Evolutionary conservation across 2,797 vertebrate genomes (phyloP), one percentile per base, ranked within the genome.

Genomic region (Otolemur crassicaudatus): DNA sequence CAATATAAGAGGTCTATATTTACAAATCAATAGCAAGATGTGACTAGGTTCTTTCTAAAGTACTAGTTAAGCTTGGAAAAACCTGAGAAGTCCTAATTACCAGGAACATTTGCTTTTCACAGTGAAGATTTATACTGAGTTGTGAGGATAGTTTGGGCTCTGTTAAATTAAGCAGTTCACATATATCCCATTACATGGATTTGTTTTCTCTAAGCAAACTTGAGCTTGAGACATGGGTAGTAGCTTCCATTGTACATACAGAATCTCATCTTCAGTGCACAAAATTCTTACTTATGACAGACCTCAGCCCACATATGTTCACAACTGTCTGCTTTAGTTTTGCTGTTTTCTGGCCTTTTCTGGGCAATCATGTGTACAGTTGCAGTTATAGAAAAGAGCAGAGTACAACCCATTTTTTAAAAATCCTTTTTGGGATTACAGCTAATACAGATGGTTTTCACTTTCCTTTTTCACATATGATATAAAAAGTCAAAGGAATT

Each of bases 11-110:
- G 27, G 5, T 72, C 23, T 63, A 0, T 25, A 27, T 80, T 58
- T 96, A 69, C 73, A 92, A 63, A 92, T 86, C 75, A 88, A 79
- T 75, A 73, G 9, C 49, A 63, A 67, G 46, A 58, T 81, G 7
- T 75, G 46, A 73, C 23, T 49, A 49, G 16, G 20, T 80, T 75
- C 23, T 81, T 87, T 88, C 31, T 58, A 94, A 96, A 88, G 34
- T 12, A 40, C 20, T 23, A 67, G n/a, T 40, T 16, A 93, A 87
- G 19, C 27, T 61, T 58, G 40, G 7, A 3, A 43, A 46, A 93
- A 80, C 29, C 12, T 20, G 14, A 67, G 40, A 49, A 65, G 61
- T 82, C 23, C 12, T 69, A 81, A 90, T 1, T 29, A 80, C 3
- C 12, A 60, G 11, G 17, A 72, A 80, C 14, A 2, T 56, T 73